phyloP scores from a whole-genome alignment of 2,113 vertebrate genomes.

The Cyphomyrus discorhynchus region DNA sequence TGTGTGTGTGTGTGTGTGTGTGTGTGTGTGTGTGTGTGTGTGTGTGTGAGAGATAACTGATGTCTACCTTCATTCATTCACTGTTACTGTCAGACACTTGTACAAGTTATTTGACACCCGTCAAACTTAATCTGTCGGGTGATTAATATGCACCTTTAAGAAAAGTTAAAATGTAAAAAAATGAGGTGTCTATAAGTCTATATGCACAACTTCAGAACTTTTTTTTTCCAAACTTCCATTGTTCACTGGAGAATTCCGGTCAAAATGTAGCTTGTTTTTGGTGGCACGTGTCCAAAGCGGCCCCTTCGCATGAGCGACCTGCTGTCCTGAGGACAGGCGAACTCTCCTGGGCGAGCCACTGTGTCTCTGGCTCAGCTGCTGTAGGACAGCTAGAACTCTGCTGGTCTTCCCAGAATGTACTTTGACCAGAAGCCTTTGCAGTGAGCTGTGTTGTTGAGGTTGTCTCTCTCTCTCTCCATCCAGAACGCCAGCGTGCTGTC shows the following conservation, averaged over 20 bases:
- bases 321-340: not conserved
- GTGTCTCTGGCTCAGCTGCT: not conserved
- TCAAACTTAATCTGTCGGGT: not conserved
- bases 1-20: not conserved
- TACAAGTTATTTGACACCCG: not conserved
- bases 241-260: not conserved
- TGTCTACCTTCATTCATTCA: not conserved
- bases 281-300: not conserved
- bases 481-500: constrained; percentile 52
- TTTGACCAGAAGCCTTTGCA: not conserved
- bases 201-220: not conserved
- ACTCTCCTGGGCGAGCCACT: not conserved
- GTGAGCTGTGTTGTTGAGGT: constrained; percentile 24
- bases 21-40: no score
- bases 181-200: not conserved
- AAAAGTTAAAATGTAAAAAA: not conserved
- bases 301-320: not conserved
- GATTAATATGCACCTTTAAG: not conserved
- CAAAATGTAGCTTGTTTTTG: not conserved
- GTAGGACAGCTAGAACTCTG: not conserved
- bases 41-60: not conserved
- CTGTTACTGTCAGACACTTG: not conserved
- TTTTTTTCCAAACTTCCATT: not conserved
- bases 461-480: constrained; percentile 28
- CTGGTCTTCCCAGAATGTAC: not conserved